Conservation (phyloP, 2,888 invertebrate species). For the Lithosia quadra region DNA sequence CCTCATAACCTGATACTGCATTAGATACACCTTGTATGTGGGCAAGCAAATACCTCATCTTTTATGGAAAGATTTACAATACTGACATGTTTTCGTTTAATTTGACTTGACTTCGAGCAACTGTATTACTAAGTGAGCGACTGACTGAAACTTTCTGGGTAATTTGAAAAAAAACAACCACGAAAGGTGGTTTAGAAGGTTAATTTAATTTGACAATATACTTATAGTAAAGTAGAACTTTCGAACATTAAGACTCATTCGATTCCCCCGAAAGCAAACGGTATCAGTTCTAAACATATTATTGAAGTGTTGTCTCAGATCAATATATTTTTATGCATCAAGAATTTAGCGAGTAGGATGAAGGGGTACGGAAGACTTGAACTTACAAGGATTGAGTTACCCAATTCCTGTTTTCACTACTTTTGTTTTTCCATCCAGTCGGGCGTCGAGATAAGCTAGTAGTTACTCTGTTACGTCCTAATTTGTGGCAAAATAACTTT, state of each 20-base stretch:
- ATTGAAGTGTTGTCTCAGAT: slow-evolving; percentile 17
- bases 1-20: slow-evolving; percentile 30
- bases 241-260: slow-evolving; percentile 6
- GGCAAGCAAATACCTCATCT: slow-evolving; percentile 16
- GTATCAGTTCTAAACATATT: background rate
- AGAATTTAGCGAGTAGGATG: slow-evolving; percentile 18
- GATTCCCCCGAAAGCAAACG: background rate
- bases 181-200: no score
- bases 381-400: slow-evolving; percentile 19
- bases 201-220: slow-evolving; percentile 15
- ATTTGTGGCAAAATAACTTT: slow-evolving; percentile 47
- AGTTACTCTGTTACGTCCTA: slow-evolving; percentile 44
- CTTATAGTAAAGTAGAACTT: slow-evolving; percentile 3
- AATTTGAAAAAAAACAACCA: no score
- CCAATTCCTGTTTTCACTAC: slow-evolving; percentile 24
- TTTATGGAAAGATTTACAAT: slow-evolving; percentile 10
- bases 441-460: slow-evolving; percentile 40
- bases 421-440: slow-evolving; percentile 26
- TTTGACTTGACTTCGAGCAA: no score
- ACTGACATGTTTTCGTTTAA: slow-evolving; percentile 14
- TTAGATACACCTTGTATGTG: slow-evolving; percentile 23
- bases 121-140: no score
- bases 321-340: slow-evolving; percentile 24
- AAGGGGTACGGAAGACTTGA: slow-evolving; percentile 15
- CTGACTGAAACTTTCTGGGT: no score